Evolutionary conservation across 2,797 vertebrate species (phyloP).

Genomic region (Diplodus puntazzo): DNA sequence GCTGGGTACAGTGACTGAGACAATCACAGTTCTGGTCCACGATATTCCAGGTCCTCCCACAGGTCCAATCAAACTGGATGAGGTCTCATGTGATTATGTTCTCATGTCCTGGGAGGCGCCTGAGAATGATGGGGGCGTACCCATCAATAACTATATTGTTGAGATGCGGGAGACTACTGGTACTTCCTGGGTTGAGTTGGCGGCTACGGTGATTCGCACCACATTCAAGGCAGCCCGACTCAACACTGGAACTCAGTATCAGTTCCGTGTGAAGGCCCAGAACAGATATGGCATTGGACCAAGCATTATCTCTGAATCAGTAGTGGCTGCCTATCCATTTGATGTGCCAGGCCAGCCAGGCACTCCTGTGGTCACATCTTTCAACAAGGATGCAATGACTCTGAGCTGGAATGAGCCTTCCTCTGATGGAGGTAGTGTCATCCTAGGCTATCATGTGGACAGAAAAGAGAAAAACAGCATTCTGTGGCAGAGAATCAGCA

Average conservation of each 20-base stretch:
- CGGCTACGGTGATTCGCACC: conserved; percentile 97
- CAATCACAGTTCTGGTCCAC: conserved; percentile 93
- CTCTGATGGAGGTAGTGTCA: conserved; percentile 94
- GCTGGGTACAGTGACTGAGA: conserved; percentile 93
- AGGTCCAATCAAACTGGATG: conserved; percentile 96
- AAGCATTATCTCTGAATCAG: conserved; percentile 88
- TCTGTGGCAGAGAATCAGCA: conserved; percentile 96
- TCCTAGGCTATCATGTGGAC: conserved; percentile 97
- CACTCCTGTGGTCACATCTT: conserved; percentile 90
- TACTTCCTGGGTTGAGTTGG: conserved; percentile 94
- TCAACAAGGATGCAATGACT: conserved; percentile 95
- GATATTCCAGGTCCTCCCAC: conserved; percentile 97
- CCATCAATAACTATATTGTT: conserved; percentile 97
- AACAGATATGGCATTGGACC: conserved; percentile 97
- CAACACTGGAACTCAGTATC: conserved; percentile 94
- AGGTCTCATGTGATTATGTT: conserved; percentile 96
- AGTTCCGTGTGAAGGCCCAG: conserved; percentile 97
- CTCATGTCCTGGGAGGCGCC: conserved; percentile 97
- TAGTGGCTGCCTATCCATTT: conserved; percentile 96
- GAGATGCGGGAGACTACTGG: conserved; percentile 98
- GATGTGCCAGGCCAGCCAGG: conserved; percentile 96
- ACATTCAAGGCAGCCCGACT: conserved; percentile 96
- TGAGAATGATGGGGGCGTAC: conserved; percentile 96
- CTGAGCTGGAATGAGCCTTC: conserved; percentile 97
- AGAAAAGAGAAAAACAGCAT: conserved; percentile 98